Evolutionary conservation across 2,113 vertebrate species (phyloP), one percentile per base, ranked within the genome.

Genomic region (Tupaia tana): DNA sequence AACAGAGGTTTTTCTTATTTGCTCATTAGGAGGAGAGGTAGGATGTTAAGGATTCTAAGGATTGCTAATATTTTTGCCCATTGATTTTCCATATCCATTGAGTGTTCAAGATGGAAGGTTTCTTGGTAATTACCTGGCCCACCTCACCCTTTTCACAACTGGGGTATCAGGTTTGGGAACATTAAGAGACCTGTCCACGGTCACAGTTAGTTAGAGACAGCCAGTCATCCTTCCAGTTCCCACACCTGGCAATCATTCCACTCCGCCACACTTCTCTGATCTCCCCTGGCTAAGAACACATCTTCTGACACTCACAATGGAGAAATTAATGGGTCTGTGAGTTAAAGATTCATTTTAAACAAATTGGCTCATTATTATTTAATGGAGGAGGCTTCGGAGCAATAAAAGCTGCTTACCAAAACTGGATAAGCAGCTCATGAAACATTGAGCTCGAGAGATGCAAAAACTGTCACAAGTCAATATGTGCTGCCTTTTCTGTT

Each of bases 291-390:
- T 31, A 19, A 66, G 12, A 73, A 88, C 0, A 0, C 66, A 71
- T 94, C 89, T 92, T 96, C 90, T 94, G 91, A 97, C 64, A 70
- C 25, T 96, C 85, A 61, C 61, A 85, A 87, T 71, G 79, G 92
- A 92, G 87, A 97, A 92, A 96, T 84, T 54, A 95, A 93, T 93
- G 95, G 96, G 84, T 95, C 86, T 96, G 74, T 18, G 75, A 97
- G 63, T 91, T 34, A 94, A 71, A 96, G 96, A 94, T 96, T 96
- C 9, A 0, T 89, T 93, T 89, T 96, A 97, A 96, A 88, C 78
- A 97, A 97, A 97, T 75, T 4, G 78, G 80, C 87, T 98, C 96
- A 96, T 80, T 18, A 71, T 96, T 97, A 97, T 94, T 98, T 97
- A 97, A 97, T 96, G 95, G 90, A 95, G 82, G 80, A 71, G 4